Percentiles rank a stretch among this genome's conserved stretches.
Evolutionary conservation across 2,888 invertebrate species (phyloP).

Genomic region (Sarcophaga subvicina): DNA sequence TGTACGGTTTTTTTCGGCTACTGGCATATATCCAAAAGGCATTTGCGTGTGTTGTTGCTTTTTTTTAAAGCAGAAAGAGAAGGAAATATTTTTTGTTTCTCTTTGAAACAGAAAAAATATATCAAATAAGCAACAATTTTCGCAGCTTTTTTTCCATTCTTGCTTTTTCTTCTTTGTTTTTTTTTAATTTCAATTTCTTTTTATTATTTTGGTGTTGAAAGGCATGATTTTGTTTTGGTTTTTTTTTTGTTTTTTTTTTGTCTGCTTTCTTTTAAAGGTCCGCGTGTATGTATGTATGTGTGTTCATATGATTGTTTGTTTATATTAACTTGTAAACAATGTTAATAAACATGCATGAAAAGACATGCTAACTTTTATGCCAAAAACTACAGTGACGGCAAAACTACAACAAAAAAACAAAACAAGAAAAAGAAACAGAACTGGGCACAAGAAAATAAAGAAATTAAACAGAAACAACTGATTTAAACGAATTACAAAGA

Average conservation of each 20-base stretch:
- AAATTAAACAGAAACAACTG: neutral
- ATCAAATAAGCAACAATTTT: conserved; percentile 69
- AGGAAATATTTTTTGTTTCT: conserved; percentile 7
- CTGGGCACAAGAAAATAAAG: neutral
- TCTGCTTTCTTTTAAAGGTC: conserved; percentile 3
- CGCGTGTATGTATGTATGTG: conserved; percentile 4
- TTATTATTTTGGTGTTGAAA: conserved; percentile 37
- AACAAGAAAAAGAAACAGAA: conserved; percentile 27
- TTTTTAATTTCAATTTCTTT: conserved; percentile 13
- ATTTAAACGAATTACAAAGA: neutral
- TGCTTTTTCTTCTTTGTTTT: neutral
- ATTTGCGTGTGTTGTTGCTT: neutral
- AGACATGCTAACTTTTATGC: conserved; percentile 65
- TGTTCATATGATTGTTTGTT: conserved; percentile 65
- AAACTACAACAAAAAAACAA: neutral
- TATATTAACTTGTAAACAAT: conserved; percentile 69
- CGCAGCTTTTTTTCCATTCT: conserved; percentile 52
- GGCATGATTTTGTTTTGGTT: conserved; percentile 21
- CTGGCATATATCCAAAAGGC: conserved; percentile 67
- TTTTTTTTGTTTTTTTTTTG: conserved; percentile 12
- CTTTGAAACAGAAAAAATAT: neutral
- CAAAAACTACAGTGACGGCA: neutral
- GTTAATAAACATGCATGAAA: conserved; percentile 70
- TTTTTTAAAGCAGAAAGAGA: conserved; percentile 30
- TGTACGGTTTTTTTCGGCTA: conserved; percentile 32